These are phyloP conservation scores for Enoplosus armatus DNA, from an alignment of 2,797 vertebrate genomes.

Conservation along the genomic window DNA sequence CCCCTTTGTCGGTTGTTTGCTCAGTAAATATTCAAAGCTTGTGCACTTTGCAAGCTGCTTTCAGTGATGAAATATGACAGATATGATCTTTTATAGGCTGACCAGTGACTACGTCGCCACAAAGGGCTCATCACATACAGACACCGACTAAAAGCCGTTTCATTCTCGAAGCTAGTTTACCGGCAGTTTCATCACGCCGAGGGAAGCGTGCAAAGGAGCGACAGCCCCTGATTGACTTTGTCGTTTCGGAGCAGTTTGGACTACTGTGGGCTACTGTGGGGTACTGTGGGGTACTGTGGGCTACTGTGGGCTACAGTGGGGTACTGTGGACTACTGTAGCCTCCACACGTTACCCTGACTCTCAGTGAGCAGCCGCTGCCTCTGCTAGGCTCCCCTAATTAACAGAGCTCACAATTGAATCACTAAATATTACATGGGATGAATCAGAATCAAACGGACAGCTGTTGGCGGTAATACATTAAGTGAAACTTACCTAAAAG, in stretches of 20 bases:
- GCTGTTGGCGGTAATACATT: not conserved
- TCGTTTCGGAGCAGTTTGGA: slow-evolving; percentile 22
- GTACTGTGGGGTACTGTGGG: no score
- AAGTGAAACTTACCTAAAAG: slow-evolving; percentile 90
- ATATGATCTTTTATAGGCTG: not conserved
- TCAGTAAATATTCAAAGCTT: slow-evolving; percentile 2
- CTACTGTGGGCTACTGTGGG: no score
- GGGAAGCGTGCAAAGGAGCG: not conserved
- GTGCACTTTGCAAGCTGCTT: slow-evolving; percentile 34
- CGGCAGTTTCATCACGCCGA: not conserved
- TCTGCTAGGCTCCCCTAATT: not conserved
- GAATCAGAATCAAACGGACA: not conserved
- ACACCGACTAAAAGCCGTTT: no score
- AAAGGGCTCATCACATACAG: no score
- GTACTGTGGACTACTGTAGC: no score
- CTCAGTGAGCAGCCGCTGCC: not conserved
- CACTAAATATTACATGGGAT: not conserved
- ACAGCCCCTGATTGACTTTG: not conserved
- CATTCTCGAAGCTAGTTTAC: not conserved
- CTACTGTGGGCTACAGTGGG: no score
- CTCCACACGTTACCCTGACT: not conserved
- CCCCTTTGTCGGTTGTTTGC: no score
- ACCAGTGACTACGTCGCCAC: not conserved
- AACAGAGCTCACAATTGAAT: not conserved
- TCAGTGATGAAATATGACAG: slow-evolving; percentile 40